Percentiles rank a stretch among this genome's conserved stretches.
Conservation (phyloP, 1,140 invertebrate species). For the Archegozetes longisetosus region DNA sequence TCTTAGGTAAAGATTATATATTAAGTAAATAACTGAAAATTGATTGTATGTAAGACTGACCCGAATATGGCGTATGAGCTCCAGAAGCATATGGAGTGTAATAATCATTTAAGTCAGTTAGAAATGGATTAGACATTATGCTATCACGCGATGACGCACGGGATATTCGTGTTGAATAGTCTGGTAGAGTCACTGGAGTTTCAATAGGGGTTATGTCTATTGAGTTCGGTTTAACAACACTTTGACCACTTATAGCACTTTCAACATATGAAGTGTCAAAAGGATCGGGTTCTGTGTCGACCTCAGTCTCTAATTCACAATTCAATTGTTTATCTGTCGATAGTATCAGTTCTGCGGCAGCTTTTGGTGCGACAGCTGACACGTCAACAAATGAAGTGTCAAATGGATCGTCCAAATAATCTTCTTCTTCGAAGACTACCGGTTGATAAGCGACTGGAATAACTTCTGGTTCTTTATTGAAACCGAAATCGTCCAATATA, state of each 20-base stretch:
- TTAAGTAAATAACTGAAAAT: too few relatives aligned
- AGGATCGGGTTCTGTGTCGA: constrained; percentile 15
- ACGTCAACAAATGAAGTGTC: constrained; percentile 23
- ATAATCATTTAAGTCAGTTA: constrained; percentile 10
- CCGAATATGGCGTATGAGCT: constrained; percentile 11
- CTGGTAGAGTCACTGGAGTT: background rate
- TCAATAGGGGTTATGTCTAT: background rate
- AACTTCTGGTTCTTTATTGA: background rate
- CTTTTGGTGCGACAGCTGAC: constrained; percentile 55
- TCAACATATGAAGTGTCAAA: constrained; percentile 24
- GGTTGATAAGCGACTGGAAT: constrained; percentile 10
- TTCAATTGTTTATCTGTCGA: background rate
- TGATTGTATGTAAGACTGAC: too few relatives aligned
- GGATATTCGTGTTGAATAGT: background rate
- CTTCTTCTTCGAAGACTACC: constrained; percentile 3
- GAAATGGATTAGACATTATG: constrained; percentile 21
- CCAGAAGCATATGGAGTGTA: constrained; percentile 15
- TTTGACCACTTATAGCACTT: background rate
- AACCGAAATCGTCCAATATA: constrained; percentile 29
- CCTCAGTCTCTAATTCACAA: background rate
- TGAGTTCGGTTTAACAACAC: background rate
- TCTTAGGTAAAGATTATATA: too few relatives aligned
- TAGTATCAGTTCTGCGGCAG: constrained; percentile 36
- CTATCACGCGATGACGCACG: constrained; percentile 9
- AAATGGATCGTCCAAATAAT: constrained; percentile 22